Evolutionary conservation across 2,797 vertebrate species (phyloP).

Genomic region (Mareca strepera): DNA sequence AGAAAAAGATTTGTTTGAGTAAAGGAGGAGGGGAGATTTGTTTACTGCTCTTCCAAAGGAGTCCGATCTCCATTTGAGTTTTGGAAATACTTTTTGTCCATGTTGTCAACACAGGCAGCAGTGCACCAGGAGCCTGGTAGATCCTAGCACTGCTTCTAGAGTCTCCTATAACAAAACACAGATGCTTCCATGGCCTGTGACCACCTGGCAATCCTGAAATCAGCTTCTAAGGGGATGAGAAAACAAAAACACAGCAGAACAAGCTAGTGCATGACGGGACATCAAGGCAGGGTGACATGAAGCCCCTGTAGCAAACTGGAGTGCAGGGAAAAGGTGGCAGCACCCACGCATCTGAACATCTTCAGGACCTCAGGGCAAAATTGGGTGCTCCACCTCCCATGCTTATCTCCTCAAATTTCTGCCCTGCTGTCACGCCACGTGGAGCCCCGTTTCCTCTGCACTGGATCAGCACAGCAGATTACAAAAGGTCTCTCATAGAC

Average conservation of each 20-base stretch:
- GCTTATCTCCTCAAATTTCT: not conserved
- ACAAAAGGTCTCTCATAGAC: not conserved
- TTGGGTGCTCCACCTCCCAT: not conserved
- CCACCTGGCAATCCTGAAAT: not conserved
- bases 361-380: not conserved
- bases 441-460: not conserved
- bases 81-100: constrained; percentile 18
- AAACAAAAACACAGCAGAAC: not conserved
- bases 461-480: not conserved
- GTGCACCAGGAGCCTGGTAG: not conserved
- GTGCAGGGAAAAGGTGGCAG: not conserved
- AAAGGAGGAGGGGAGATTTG: not conserved
- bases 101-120: constrained; percentile 1
- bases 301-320: not conserved
- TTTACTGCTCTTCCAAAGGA: not conserved
- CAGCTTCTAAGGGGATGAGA: not conserved
- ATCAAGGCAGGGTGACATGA: not conserved
- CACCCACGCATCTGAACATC: not conserved
- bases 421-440: not conserved
- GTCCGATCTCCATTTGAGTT: not conserved
- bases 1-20: not conserved
- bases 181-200: not conserved
- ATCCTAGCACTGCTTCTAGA: not conserved
- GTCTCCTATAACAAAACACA: not conserved
- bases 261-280: not conserved